Evolutionary conservation across 2,888 invertebrate species (phyloP).

Genomic region (Pantelozetes paolii): DNA sequence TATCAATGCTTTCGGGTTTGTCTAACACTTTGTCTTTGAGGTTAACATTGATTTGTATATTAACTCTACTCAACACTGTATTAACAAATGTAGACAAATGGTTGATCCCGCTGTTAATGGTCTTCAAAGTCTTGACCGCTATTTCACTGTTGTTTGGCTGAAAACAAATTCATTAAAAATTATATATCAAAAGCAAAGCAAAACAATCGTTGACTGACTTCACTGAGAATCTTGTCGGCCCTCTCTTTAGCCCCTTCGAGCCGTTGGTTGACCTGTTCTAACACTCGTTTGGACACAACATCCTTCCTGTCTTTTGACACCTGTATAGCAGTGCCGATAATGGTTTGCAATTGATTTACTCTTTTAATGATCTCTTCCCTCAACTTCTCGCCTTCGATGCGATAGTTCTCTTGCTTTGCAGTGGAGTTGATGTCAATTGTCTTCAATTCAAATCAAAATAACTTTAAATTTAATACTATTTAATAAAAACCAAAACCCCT

Average conservation of each 20-base stretch:
- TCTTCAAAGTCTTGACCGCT: conserved; percentile 40
- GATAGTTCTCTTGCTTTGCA: conserved; percentile 35
- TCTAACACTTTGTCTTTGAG: conserved; percentile 31
- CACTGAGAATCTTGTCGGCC: conserved; percentile 43
- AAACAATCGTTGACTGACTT: conserved; percentile 29
- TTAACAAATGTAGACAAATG: conserved; percentile 37
- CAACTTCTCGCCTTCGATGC: conserved; percentile 39
- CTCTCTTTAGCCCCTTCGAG: conserved; percentile 41
- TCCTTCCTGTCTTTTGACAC: conserved; percentile 42
- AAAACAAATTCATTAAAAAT: not conserved
- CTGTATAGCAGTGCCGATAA: conserved; percentile 42
- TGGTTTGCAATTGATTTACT: conserved; percentile 41
- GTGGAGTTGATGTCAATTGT: not conserved
- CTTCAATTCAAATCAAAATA: not conserved
- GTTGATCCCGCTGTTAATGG: conserved; percentile 43
- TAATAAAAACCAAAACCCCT: not conserved
- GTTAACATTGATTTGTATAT: conserved; percentile 41
- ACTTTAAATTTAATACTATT: not conserved
- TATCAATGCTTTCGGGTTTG: not conserved
- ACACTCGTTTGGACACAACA: conserved; percentile 37
- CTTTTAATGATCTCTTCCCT: conserved; percentile 40
- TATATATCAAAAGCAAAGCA: not conserved
- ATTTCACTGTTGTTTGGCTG: conserved; percentile 43
- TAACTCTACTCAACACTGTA: conserved; percentile 40
- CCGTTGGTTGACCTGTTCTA: conserved; percentile 41